Base-by-base conservation (phyloP, 2,888 invertebrate genomes). In the Trilocha varians region DNA sequence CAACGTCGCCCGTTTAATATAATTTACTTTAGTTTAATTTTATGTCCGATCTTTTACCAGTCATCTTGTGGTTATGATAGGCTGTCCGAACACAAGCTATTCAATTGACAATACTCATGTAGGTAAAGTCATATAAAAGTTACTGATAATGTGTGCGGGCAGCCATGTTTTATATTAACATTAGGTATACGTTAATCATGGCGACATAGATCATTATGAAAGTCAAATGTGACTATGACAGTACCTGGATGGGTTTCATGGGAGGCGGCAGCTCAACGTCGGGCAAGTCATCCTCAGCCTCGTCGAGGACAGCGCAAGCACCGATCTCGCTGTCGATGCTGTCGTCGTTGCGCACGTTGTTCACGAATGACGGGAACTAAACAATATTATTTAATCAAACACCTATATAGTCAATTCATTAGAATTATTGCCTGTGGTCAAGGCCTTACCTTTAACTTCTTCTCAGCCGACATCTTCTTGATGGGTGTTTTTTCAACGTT, bases 221-320 rank as follows among this genome's bases (percentile, higher is more conserved):
- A 13, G 14, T 34, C 3, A 4, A 11, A 9, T 13, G 17, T 16
- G 2, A 13, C 48, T 52, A n/a, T n/a, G n/a, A n/a, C n/a, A n/a
- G n/a, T 62, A 93, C 95, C 70, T 94, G 93, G 55, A 96, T 94
- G n/a, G 95, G 95, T 68, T 96, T 95, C 98, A 97, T 97, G 1
- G 97, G 97, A 32, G 98, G 97, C 40, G 97, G 98, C 56, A 97
- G 84, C 78, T 96, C 97, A 11, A 95, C 88, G 38, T 79, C 78
- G 25, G 91, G 90, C 14, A 87, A 88, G 65, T 95, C 94, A 52
- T 92, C 92, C 52, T 93, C 93, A 11, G 84, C 89, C 62, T 94
- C 95, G 62, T 95, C 95, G 42, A 90, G 88, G 42, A 87, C 87
- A 39, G 87, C 86, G 41, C 87, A 43, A 5, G 53, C 58, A 36